These are phyloP conservation scores for Cephonodes hylas DNA, from an alignment of 2,888 invertebrate genomes.

Conservation along the genomic window DNA sequence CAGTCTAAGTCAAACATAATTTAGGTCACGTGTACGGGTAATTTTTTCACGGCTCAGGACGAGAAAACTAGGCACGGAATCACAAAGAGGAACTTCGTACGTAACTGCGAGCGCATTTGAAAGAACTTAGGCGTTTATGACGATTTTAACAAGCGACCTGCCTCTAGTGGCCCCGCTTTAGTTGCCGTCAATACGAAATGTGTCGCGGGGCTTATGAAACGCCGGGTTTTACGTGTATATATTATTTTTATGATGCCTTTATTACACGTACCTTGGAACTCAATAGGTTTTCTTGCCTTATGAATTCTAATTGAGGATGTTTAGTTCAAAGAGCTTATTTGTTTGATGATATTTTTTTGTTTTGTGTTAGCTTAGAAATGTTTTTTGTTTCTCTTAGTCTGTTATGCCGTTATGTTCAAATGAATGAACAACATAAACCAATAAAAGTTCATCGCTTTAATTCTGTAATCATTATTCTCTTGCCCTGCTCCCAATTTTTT, in stretches of 20 bases:
- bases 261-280: too few species aligned
- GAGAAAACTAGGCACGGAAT: neutral
- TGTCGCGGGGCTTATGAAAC: neutral
- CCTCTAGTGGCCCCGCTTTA: neutral
- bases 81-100: constrained; percentile 41
- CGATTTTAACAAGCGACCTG: constrained; percentile 1
- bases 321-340: neutral
- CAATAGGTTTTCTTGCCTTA: too few species aligned
- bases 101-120: constrained; percentile 47
- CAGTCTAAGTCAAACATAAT: neutral
- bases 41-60: neutral
- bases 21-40: neutral
- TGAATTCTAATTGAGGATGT: neutral
- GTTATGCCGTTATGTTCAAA: too few species aligned
- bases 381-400: too few species aligned
- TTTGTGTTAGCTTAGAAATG: too few species aligned
- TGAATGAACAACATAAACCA: too few species aligned
- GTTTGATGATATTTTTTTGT: neutral
- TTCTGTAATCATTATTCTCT: too few species aligned
- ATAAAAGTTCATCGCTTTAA: too few species aligned
- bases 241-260: neutral
- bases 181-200: neutral
- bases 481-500: too few species aligned
- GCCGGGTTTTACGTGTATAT: neutral
- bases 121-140: constrained; percentile 40